Evolutionary conservation across 2,888 invertebrate species (phyloP).

Genomic region (Nysson spinosus): DNA sequence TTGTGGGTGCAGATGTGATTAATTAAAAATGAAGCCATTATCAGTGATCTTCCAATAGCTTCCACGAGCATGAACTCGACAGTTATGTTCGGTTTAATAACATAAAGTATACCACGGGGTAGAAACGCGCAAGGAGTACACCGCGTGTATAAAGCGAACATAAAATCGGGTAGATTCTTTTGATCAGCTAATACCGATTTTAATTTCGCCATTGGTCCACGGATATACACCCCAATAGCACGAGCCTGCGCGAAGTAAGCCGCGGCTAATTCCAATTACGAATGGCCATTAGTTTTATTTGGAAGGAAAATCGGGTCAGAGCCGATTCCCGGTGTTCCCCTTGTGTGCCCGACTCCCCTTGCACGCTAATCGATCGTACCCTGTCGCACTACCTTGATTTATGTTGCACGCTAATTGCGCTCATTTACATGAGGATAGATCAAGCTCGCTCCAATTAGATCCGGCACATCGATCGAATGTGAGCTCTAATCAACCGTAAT

Average conservation of each 20-base stretch:
- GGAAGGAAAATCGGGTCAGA: constrained; percentile 68
- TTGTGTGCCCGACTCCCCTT: constrained; percentile 16
- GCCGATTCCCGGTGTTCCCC: constrained; percentile 1
- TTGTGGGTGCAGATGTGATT: too few relatives aligned
- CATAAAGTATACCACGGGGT: too few relatives aligned
- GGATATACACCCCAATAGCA: constrained; percentile 8
- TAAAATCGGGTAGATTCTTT: not conserved
- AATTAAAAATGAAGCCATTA: too few relatives aligned
- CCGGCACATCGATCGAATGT: constrained; percentile 40
- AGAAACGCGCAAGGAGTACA: too few relatives aligned
- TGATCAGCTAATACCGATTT: constrained; percentile 15
- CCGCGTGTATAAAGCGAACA: too few relatives aligned
- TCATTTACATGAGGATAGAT: constrained; percentile 74
- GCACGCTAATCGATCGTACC: constrained; percentile 50
- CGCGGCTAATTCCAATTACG: constrained; percentile 75
- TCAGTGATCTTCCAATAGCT: too few relatives aligned
- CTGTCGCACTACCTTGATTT: constrained; percentile 71
- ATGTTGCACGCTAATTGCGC: constrained; percentile 74
- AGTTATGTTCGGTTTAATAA: constrained; percentile 31
- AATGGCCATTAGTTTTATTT: constrained; percentile 75
- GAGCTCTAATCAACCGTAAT: constrained; percentile 19
- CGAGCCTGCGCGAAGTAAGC: constrained; percentile 19
- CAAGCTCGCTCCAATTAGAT: constrained; percentile 67
- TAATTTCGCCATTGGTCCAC: constrained; percentile 19
- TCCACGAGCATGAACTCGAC: too few relatives aligned